These are phyloP conservation scores for Trichogramma dendrolimi DNA, from an alignment of 2,888 invertebrate species.

Conservation along the genomic window DNA sequence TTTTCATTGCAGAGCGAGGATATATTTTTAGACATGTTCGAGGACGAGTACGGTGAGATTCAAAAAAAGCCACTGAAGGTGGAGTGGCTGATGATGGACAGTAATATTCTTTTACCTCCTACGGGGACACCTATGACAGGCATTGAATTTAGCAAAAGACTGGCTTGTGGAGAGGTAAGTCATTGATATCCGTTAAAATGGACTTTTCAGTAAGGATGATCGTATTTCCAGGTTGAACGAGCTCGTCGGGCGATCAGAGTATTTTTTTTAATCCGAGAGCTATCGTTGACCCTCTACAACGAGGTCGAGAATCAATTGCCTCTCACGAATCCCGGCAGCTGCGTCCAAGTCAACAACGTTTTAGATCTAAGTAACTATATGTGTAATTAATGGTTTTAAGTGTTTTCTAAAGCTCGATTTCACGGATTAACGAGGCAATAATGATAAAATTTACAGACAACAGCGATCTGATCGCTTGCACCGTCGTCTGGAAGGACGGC, in stretches of 20 bases:
- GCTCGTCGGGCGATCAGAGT: conserved; percentile 86
- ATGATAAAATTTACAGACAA: conserved; percentile 68
- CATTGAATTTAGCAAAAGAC: conserved; percentile 85
- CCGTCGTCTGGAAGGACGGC: conserved; percentile 85
- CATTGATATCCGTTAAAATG: neutral
- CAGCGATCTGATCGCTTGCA: conserved; percentile 95
- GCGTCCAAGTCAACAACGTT: conserved; percentile 89
- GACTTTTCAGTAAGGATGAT: conserved; percentile 3
- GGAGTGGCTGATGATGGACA: conserved; percentile 95
- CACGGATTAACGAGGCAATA: neutral
- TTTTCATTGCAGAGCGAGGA: conserved; percentile 72
- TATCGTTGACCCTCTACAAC: conserved; percentile 74
- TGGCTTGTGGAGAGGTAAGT: conserved; percentile 93
- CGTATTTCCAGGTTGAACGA: conserved; percentile 67
- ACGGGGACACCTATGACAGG: conserved; percentile 95
- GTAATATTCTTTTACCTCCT: conserved; percentile 88
- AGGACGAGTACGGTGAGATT: conserved; percentile 95
- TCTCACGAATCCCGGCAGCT: conserved; percentile 79
- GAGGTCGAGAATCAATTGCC: conserved; percentile 85
- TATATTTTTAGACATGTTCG: conserved; percentile 97
- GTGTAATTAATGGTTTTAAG: conserved; percentile 2
- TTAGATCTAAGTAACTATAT: conserved; percentile 80
- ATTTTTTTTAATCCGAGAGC: conserved; percentile 81
- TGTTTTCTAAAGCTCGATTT: neutral
- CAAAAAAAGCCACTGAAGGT: conserved; percentile 81